phyloP scores from a whole-genome alignment of 1,140 invertebrate species.

The Propsilocerus akamusi region DNA sequence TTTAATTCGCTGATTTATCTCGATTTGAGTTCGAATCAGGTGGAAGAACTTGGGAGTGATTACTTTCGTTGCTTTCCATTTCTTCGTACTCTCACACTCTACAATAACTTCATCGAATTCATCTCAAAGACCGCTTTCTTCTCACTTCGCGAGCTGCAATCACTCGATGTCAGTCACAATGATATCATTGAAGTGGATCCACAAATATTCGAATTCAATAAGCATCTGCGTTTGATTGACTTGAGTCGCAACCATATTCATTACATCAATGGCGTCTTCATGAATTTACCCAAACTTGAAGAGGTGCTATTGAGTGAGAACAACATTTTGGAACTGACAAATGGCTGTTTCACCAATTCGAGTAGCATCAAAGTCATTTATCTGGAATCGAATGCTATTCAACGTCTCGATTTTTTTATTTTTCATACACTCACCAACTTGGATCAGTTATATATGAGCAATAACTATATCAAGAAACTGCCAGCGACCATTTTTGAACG shows the following conservation, averaged over 20 bases:
- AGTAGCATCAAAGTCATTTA: conserved; percentile 61
- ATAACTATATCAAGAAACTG: conserved; percentile 64
- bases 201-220: conserved; percentile 52
- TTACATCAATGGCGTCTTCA: conserved; percentile 61
- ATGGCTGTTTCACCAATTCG: conserved; percentile 62
- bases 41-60: conserved; percentile 49
- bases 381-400: conserved; percentile 71
- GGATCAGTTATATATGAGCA: conserved; percentile 65
- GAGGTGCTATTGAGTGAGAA: conserved; percentile 79
- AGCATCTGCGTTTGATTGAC: conserved; percentile 59
- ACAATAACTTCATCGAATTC: conserved; percentile 61
- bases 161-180: conserved; percentile 73
- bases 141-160: conserved; percentile 52
- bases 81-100: conserved; percentile 58
- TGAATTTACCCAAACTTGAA: conserved; percentile 51
- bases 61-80: conserved; percentile 63
- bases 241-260: conserved; percentile 79
- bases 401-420: conserved; percentile 49
- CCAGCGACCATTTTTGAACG: conserved; percentile 52
- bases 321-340: conserved; percentile 67
- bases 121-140: conserved; percentile 60
- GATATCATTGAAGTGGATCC: conserved; percentile 55
- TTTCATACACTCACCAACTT: conserved; percentile 53
- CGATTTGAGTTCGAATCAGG: conserved; percentile 73
- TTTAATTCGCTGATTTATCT: conserved; percentile 52